Base-by-base conservation (phyloP, 2,113 vertebrate genomes). In the Eubucco bourcierii region DNA sequence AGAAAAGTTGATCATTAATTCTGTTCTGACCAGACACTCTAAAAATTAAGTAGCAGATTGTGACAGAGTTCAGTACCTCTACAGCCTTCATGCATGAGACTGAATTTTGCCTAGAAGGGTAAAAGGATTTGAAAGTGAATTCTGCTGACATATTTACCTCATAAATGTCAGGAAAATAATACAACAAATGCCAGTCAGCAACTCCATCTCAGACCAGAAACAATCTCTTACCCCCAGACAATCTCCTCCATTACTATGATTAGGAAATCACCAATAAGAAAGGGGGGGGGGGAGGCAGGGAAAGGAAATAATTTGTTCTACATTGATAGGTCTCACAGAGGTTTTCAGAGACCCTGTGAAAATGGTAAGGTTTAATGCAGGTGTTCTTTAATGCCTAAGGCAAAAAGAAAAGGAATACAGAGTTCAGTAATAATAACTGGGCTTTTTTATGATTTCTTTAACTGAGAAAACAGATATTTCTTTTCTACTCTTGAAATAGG, bases 101-200 rank as follows among this genome's bases (percentile, higher is more conserved):
- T 76, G 64, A 87, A 73, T 89, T 89, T 92, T n/a, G 73, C 13
- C 11, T 29, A 82, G 39, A 86, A 72, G 7, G 12, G 52, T 61
- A 37, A 67, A 93, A 84, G 44, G 15, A 92, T 84, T 80, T 73
- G 58, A 60, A 95, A 80, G 27, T 24, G 87, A 83, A 91, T 85
- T 84, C 64, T 91, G 25, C 31, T 59, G 53, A 56, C 71, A 87
- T 55, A 50, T 79, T 84, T 78, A 61, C 15, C 10, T 73, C 55
- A 68, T 37, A 91, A 79, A 93, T 63, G 28, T 61, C 77, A 53
- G 15, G n/a, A 88, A 94, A 91, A 93, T 64, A 75, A 65, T 72
- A 75, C 14, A 27, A 39, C 24, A 90, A 91, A 93, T 80, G 44
- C 31, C 66, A 91, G 56, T 61, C 50, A 71, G 44, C 29, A 65